These are phyloP conservation scores for Strigops habroptila DNA, from an alignment of 2,113 vertebrate genomes.

Conservation along the genomic window DNA sequence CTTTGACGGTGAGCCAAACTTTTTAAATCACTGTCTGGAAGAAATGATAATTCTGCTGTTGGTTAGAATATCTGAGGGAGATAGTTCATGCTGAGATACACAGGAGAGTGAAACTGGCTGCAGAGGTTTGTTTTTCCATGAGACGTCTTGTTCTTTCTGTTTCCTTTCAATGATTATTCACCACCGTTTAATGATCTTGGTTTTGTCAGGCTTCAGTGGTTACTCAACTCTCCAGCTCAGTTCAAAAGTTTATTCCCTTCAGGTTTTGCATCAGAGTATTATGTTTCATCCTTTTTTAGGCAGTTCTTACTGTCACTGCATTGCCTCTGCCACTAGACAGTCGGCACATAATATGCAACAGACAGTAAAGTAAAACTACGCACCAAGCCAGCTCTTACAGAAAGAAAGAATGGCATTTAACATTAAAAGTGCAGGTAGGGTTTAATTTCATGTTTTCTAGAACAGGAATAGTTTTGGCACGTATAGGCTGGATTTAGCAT, in stretches of 20 bases:
- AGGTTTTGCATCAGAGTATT: neutral
- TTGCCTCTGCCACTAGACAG: neutral
- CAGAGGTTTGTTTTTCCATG: neutral
- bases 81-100: neutral
- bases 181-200: neutral
- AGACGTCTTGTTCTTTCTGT: neutral
- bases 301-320: neutral
- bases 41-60: neutral
- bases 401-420: neutral
- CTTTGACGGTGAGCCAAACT: neutral
- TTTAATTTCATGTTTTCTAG: neutral
- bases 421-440: neutral
- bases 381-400: neutral
- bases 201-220: neutral
- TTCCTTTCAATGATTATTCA: neutral
- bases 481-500: neutral
- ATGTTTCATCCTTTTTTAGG: neutral
- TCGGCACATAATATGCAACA: neutral
- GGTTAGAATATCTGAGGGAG: neutral
- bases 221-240: neutral
- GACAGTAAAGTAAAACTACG: neutral
- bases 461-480: neutral
- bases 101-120: neutral
- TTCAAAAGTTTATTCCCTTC: conserved; percentile 17
- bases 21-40: neutral